Evolutionary conservation across 1,140 invertebrate genomes (phyloP), one percentile per base, ranked within the genome.

Genomic region (Eumeta japonica): DNA sequence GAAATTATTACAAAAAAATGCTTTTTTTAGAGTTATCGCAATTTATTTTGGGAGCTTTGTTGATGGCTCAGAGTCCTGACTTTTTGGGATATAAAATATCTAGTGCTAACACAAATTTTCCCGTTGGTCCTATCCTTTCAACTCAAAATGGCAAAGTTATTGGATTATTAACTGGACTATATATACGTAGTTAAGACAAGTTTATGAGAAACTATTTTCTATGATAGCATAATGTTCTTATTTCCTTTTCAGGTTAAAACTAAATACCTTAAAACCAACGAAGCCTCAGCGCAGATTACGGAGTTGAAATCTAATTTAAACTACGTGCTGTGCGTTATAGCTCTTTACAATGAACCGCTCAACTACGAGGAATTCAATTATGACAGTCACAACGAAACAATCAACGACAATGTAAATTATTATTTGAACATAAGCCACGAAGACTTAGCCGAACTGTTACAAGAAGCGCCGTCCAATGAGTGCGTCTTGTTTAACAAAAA

Each of bases 271-370:
- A 59, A 68, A 45, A 59, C 52, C 40, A 57, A 41, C 43, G 62
- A 65, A 46, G 61, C 62, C 10, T 70, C 68, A 10, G 48, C 54
- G 13, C 50, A 56, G 16, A 55, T 71, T 28, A 52, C 43, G 30
- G 55, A 65, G 42, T 45, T 74, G 16, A 45, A 52, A 27, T 39
- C 46, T 33, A 67, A 63, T 35, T 46, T 51, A 19, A 67, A 73
- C 41, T 73, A 71, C 39, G 53, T 68, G 13, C 56, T 67, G 2
- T 74, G 68, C 39, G 34, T 74, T 1, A 49, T 73, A 35, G 58
- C 66, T 2, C 45, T 65, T 28, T 56, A 67, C 24, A 57, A 66
- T 28, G 56, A 63, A 34, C 52, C 55, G 12, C 41, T 55, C 18
- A 52, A 48, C 36, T 37, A 59, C 11, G 50, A 62, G 10, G 48